phyloP scores from a whole-genome alignment of 2,797 vertebrate species.

The Echeneis naucrates region DNA sequence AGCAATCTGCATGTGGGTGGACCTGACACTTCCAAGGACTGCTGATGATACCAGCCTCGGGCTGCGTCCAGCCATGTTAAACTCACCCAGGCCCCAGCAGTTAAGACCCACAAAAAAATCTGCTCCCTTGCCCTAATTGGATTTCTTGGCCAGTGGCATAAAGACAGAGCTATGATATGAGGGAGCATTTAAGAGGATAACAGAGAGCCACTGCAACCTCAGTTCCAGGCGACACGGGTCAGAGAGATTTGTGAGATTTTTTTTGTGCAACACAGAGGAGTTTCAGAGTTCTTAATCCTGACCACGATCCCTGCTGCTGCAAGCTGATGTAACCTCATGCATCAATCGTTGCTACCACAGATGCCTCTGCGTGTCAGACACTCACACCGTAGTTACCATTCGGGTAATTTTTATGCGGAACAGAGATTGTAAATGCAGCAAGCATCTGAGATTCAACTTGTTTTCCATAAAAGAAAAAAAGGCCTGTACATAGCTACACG shows the following conservation, averaged over 20 bases:
- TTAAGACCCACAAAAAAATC: conserved; percentile 56
- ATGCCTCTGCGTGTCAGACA: conserved; percentile 15
- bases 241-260: conserved; percentile 46
- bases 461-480: conserved; percentile 18
- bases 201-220: conserved; percentile 50
- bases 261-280: conserved; percentile 28
- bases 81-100: conserved; percentile 33
- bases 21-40: conserved; percentile 58
- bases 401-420: conserved; percentile 3
- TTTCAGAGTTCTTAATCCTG: conserved; percentile 56
- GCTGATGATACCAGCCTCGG: conserved; percentile 30
- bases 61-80: conserved; percentile 41
- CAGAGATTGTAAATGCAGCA: not conserved
- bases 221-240: conserved; percentile 30
- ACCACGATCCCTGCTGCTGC: conserved; percentile 39
- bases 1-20: conserved; percentile 62
- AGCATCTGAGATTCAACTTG: not conserved
- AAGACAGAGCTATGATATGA: conserved; percentile 49
- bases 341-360: conserved; percentile 16
- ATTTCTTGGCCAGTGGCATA: conserved; percentile 49
- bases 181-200: conserved; percentile 63
- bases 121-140: conserved; percentile 63
- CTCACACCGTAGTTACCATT: not conserved
- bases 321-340: conserved; percentile 38
- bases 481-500: conserved; percentile 1